phyloP scores from a whole-genome alignment of 2,888 invertebrate genomes.

The Oligia strigilis region DNA sequence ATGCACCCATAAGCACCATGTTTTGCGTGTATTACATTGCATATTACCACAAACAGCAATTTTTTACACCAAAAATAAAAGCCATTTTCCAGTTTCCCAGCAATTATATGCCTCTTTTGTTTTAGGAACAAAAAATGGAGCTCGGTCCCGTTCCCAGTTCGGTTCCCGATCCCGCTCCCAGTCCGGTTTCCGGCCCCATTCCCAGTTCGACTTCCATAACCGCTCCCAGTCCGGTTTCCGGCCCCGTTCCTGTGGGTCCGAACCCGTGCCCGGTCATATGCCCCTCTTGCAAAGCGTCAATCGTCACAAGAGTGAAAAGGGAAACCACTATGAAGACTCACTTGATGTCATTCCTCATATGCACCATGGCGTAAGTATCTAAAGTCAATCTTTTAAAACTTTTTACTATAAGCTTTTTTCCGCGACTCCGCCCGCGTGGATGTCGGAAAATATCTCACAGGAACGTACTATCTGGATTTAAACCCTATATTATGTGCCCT shows the following conservation, averaged over 20 bases:
- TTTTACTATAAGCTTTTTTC: too few species aligned
- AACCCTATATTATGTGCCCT: too few species aligned
- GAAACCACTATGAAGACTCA: slow-evolving; percentile 28
- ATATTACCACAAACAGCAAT: too few species aligned
- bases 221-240: background rate
- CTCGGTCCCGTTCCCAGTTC: background rate
- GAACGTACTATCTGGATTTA: too few species aligned
- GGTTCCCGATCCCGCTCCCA: background rate
- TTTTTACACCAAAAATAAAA: too few species aligned
- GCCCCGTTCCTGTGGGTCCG: slow-evolving; percentile 26
- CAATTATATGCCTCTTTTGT: background rate
- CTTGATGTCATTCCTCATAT: slow-evolving; percentile 29
- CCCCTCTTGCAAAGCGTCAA: slow-evolving; percentile 13
- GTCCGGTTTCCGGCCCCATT: background rate
- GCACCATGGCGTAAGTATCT: slow-evolving; percentile 10
- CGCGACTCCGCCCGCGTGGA: too few species aligned
- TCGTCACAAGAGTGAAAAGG: slow-evolving; percentile 12
- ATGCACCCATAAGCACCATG: too few species aligned
- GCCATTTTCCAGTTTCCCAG: too few species aligned
- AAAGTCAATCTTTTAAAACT: background rate
- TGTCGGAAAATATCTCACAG: too few species aligned
- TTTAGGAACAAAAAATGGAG: slow-evolving; percentile 10
- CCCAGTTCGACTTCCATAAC: background rate
- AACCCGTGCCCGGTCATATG: slow-evolving; percentile 19
- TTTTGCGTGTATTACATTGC: too few species aligned